phyloP scores from a whole-genome alignment of 2,888 invertebrate genomes.

The Smittia aterrima region DNA sequence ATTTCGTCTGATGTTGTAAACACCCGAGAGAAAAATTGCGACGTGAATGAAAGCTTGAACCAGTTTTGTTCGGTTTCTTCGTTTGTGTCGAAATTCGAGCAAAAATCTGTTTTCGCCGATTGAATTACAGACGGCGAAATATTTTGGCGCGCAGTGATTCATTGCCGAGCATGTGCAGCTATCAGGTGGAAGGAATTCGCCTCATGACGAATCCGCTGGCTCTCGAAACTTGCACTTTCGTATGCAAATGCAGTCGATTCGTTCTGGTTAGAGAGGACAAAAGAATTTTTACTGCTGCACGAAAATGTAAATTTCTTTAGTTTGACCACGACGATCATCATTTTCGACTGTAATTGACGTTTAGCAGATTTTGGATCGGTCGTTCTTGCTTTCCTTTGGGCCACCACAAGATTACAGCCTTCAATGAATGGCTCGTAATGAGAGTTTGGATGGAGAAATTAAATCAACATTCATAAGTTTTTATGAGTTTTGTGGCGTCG shows the following conservation, averaged over 20 bases:
- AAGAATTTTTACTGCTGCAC: background rate
- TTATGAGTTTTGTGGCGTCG: background rate
- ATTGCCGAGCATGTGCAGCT: background rate
- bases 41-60: background rate
- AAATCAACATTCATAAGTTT: background rate
- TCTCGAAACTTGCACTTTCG: background rate
- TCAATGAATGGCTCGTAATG: background rate
- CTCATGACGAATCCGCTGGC: background rate
- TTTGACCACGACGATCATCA: conserved; percentile 11
- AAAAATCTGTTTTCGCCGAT: conserved; percentile 1
- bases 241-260: background rate
- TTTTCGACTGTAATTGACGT: background rate
- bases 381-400: background rate
- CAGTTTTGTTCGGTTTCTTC: background rate
- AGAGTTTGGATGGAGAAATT: background rate
- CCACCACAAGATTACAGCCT: background rate
- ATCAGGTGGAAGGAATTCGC: background rate
- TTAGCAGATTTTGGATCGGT: background rate
- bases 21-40: background rate
- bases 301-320: background rate
- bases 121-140: background rate
- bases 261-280: conserved; percentile 2
- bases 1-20: background rate
- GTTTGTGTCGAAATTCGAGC: background rate
- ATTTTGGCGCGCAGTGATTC: background rate